These are phyloP conservation scores for Melanargia galathea DNA, from an alignment of 2,888 invertebrate genomes.

Conservation along the genomic window DNA sequence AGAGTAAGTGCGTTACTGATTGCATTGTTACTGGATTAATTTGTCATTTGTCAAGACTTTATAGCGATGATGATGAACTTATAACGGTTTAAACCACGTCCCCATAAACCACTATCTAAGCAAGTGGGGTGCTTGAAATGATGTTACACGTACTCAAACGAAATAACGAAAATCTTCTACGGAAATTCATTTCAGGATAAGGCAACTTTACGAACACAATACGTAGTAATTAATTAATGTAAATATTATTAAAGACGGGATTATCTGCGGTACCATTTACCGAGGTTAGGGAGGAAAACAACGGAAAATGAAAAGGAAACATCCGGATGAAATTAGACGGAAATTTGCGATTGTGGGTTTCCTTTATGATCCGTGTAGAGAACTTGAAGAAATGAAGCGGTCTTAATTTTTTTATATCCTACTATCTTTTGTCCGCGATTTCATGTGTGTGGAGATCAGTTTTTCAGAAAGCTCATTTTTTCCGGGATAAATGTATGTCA, in stretches of 20 bases:
- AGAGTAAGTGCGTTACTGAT: no score
- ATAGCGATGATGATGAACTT: no score
- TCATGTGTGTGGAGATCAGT: no score
- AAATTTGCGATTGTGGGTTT: constrained; percentile 16
- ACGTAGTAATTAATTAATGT: constrained; percentile 17
- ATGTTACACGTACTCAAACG: background rate
- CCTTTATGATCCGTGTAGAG: constrained; percentile 13
- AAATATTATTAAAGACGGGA: constrained; percentile 18
- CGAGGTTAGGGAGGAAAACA: constrained; percentile 20
- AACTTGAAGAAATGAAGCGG: background rate
- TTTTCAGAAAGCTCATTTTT: no score
- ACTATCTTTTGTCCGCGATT: no score
- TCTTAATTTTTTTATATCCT: background rate
- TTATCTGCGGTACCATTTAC: constrained; percentile 15
- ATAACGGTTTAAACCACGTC: no score
- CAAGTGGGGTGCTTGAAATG: no score
- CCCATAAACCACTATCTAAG: no score
- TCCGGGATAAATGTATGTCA: no score
- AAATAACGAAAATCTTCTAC: background rate
- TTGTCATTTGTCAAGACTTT: no score
- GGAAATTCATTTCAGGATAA: constrained; percentile 8
- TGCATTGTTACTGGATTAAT: no score
- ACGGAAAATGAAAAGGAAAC: constrained; percentile 19
- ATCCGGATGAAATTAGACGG: constrained; percentile 17
- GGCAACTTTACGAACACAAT: constrained; percentile 14